Base-by-base conservation (phyloP, 2,888 invertebrate genomes). In the Flexamia atlantica region DNA sequence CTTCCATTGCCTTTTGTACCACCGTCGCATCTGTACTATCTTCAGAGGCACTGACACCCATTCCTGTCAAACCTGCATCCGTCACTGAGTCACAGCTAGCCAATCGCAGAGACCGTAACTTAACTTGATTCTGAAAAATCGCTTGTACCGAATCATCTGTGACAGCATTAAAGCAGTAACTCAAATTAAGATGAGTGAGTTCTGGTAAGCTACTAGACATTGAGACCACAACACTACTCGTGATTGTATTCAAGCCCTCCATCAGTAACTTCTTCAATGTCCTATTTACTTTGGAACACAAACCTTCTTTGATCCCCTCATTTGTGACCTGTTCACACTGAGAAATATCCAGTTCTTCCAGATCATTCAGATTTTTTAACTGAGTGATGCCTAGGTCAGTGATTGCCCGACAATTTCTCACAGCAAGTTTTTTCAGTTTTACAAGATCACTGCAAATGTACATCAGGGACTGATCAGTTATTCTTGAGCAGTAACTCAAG, bases 61-160 rank as follows among this genome's bases (percentile, higher is more conserved):
- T 93, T 32, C 94, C 94, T 23, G 95, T 94, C 20, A 96, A 90
- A 0, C 95, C 95, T 40, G 92, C 93, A 90, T 96, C 95, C 12
- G 94, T 94, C 42, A 94, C 92, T 89, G 92, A 92, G 87, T 92
- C 92, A 90, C 95, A 95, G 88, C 93, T 93, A 86, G 93, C 93
- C 84, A 96, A 89, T 84, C 92, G 92, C 68, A 96, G 91, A 28
- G 90, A 92, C 57, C 92, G 91, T 60, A 96, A 90, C 86, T 91
- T 89, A 20, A 92, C 89, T 87, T 95, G 92, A 87, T 94, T 92
- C 87, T 93, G 92, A 85, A 95, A 94, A 86, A 96, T 92, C 60
- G 92, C 92, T 90, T 95, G 94, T 81, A 87, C 85, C 28, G 84
- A 83, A 84, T 91, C 91, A 88, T 95, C 95, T 3, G 95, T 95